These are phyloP conservation scores for Syrista parreyssii DNA, from an alignment of 2,888 invertebrate species.

Conservation along the genomic window DNA sequence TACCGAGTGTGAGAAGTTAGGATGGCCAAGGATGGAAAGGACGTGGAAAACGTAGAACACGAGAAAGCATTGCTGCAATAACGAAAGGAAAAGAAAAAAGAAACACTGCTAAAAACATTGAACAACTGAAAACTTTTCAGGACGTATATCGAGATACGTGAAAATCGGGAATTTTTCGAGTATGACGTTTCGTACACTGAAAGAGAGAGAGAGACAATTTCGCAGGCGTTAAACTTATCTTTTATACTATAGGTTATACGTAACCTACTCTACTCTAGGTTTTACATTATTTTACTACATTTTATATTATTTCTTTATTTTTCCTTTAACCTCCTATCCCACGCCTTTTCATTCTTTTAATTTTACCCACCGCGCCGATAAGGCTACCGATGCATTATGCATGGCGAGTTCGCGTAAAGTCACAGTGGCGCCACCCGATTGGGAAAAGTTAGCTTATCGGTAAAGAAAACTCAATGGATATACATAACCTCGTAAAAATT, in stretches of 20 bases:
- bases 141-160: background rate
- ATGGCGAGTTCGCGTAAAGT: background rate
- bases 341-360: background rate
- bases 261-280: background rate
- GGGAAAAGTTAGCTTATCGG: background rate
- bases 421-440: background rate
- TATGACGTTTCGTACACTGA: background rate
- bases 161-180: background rate
- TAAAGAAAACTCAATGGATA: background rate
- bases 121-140: background rate
- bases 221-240: background rate
- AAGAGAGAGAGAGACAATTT: background rate
- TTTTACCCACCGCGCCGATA: background rate
- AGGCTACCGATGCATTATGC: background rate
- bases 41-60: background rate
- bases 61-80: background rate
- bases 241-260: background rate
- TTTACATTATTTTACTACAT: background rate
- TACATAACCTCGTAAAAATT: background rate
- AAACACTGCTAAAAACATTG: background rate
- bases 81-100: background rate
- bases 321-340: background rate
- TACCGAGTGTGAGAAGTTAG: background rate
- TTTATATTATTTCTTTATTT: background rate
- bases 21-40: background rate